Conservation (phyloP, 2,888 invertebrate genomes). For the Spodoptera exigua region DNA sequence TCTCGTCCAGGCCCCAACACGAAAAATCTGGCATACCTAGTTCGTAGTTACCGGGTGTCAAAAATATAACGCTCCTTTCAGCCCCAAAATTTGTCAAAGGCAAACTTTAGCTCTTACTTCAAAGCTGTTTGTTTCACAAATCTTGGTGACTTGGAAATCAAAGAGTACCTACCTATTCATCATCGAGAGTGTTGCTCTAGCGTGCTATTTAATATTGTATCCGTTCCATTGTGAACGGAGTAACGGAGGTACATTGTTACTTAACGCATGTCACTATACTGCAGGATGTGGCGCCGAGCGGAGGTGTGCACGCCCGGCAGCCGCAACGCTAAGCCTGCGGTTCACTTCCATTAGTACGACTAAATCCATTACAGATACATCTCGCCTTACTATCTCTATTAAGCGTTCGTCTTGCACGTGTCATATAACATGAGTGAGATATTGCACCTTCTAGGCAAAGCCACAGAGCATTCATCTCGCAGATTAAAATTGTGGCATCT, state of each 20-base stretch:
- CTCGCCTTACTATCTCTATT: conserved; percentile 57
- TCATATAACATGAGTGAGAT: conserved; percentile 20
- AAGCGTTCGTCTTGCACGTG: conserved; percentile 41
- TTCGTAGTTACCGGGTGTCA: too few relatives aligned
- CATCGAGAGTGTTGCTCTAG: conserved; percentile 22
- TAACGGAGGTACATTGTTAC: conserved; percentile 42
- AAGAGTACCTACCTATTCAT: conserved; percentile 26
- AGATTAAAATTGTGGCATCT: too few relatives aligned
- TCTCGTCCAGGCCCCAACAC: too few relatives aligned
- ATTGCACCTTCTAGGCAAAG: conserved; percentile 20
- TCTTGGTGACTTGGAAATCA: conserved; percentile 18
- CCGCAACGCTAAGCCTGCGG: conserved; percentile 81
- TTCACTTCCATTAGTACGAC: conserved; percentile 81
- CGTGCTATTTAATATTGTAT: conserved; percentile 57
- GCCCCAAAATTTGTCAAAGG: too few relatives aligned
- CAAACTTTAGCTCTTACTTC: too few relatives aligned
- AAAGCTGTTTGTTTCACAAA: conserved; percentile 3
- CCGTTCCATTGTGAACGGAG: conserved; percentile 30
- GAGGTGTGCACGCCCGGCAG: conserved; percentile 63
- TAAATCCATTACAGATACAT: conserved; percentile 80
- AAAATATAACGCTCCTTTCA: too few relatives aligned
- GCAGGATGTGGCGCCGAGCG: conserved; percentile 64
- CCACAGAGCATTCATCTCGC: too few relatives aligned
- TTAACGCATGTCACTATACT: conserved; percentile 65
- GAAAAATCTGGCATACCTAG: too few relatives aligned